These are phyloP conservation scores for Macrotis lagotis DNA, from an alignment of 2,113 vertebrate species.

Conservation along the genomic window DNA sequence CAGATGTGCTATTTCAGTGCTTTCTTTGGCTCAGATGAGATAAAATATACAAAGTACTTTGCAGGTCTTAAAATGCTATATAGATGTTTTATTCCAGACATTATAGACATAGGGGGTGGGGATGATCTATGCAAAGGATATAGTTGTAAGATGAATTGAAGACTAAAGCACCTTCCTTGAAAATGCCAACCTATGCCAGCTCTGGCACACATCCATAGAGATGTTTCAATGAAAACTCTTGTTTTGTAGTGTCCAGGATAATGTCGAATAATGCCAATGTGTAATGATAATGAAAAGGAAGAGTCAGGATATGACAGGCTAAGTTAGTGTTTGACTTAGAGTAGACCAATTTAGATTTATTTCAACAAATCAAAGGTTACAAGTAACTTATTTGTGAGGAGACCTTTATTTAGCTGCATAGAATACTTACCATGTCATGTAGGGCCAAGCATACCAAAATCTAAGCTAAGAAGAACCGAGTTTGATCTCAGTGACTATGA, in stretches of 20 bases:
- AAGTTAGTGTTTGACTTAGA: background rate
- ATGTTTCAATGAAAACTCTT: background rate
- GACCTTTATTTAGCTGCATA: background rate
- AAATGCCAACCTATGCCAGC: background rate
- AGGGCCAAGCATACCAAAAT: background rate
- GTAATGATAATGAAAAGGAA: background rate
- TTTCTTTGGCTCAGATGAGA: background rate
- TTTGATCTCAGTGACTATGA: background rate
- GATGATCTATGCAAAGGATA: background rate
- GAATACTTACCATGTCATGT: background rate
- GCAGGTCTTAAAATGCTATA: background rate
- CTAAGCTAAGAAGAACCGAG: background rate
- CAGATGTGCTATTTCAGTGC: background rate
- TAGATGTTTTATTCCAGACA: background rate
- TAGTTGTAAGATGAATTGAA: background rate
- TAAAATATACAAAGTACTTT: background rate
- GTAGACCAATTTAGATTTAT: background rate
- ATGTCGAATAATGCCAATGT: background rate
- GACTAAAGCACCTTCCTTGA: background rate
- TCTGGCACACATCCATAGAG: background rate
- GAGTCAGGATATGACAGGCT: background rate
- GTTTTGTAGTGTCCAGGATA: background rate
- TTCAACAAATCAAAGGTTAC: background rate
- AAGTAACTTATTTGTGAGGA: background rate
- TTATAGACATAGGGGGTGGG: background rate